Evolutionary conservation across 2,113 vertebrate genomes (phyloP).

Genomic region (Naja naja): DNA sequence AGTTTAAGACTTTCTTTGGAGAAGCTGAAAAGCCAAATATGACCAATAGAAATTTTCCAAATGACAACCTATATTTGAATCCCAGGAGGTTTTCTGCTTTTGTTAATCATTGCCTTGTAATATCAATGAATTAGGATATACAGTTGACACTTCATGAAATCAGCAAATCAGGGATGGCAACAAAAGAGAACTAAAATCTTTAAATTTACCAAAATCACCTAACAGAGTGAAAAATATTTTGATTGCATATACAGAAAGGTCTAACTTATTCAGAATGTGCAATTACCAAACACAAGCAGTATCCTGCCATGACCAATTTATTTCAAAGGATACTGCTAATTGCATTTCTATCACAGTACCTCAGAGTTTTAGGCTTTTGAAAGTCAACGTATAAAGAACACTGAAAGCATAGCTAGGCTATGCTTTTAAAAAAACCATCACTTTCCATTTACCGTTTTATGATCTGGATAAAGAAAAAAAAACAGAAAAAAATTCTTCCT

Average conservation of each 20-base stretch:
- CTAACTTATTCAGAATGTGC: not conserved
- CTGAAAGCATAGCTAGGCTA: not conserved
- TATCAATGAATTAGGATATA: not conserved
- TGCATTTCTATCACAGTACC: not conserved
- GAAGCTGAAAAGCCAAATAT: not conserved
- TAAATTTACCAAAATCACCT: not conserved
- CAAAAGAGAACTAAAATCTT: not conserved
- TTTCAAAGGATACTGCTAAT: not conserved
- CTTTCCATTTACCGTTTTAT: not conserved
- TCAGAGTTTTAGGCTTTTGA: not conserved
- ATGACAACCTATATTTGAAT: not conserved
- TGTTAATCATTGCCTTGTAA: not conserved
- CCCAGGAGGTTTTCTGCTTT: not conserved
- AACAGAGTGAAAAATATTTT: not conserved
- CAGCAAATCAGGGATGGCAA: not conserved
- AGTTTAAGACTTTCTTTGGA: not conserved
- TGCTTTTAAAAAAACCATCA: not conserved
- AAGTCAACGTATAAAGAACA: conserved; percentile 13
- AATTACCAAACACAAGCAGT: not conserved
- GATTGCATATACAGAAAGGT: not conserved
- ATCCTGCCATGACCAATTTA: not conserved
- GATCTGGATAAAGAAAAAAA: conserved; percentile 10
- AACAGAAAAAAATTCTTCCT: conserved; percentile 20
- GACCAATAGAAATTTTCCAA: not conserved
- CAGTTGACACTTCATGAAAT: not conserved